These are phyloP conservation scores for Zalophus californianus DNA, from an alignment of 2,797 vertebrate species.

Conservation along the genomic window DNA sequence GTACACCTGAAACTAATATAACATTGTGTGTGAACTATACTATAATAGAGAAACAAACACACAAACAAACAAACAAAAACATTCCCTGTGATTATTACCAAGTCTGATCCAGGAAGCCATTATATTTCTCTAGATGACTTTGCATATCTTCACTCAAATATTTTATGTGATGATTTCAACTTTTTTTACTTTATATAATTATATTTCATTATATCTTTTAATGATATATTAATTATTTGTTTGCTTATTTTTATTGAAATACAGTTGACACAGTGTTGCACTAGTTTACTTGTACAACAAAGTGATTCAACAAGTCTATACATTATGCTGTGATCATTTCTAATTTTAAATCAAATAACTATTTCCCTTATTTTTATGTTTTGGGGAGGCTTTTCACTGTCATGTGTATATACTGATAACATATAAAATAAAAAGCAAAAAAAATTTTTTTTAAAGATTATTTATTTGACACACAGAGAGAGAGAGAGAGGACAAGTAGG, in stretches of 20 bases:
- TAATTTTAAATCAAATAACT: conserved; percentile 32
- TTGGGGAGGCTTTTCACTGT: background rate
- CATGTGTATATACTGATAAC: background rate
- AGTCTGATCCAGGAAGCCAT: background rate
- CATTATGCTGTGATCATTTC: background rate
- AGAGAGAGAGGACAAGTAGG: no score
- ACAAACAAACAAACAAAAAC: background rate
- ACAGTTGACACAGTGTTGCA: background rate
- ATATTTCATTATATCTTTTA: background rate
- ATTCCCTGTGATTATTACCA: background rate
- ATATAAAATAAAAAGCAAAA: background rate
- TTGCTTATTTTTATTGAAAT: background rate
- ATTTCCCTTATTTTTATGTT: background rate
- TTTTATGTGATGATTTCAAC: background rate
- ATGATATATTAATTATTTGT: background rate
- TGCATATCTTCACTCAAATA: background rate
- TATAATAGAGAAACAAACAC: background rate
- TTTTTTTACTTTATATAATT: background rate
- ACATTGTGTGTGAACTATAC: background rate
- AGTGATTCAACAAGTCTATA: background rate
- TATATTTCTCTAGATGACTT: background rate
- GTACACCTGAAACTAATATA: background rate
- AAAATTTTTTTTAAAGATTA: no score
- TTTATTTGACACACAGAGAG: no score
- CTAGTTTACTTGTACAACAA: background rate